Evolutionary conservation across 2,113 vertebrate species (phyloP).

Genomic region (Heliornis fulica): DNA sequence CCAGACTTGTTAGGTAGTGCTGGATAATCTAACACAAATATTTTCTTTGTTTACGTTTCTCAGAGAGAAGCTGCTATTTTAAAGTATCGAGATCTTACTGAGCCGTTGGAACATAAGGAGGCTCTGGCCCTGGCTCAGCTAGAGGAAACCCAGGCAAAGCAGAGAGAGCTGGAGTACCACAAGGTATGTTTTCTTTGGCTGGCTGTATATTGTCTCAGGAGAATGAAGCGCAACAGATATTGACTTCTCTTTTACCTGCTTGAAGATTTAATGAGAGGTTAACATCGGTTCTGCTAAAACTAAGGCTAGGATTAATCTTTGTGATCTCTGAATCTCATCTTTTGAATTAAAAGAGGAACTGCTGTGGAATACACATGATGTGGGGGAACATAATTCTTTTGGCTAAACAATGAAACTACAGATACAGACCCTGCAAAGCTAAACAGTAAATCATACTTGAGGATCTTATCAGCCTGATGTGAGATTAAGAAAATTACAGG

Average conservation of each 20-base stretch:
- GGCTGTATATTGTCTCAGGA: not conserved
- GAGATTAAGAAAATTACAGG: slow-evolving; percentile 28
- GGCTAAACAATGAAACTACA: not conserved
- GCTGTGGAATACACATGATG: not conserved
- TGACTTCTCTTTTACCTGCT: not conserved
- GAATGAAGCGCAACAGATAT: not conserved
- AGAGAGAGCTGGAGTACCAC: slow-evolving; percentile 76
- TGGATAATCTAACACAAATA: not conserved
- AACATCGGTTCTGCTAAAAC: not conserved
- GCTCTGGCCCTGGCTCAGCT: slow-evolving; percentile 9
- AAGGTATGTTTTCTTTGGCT: slow-evolving; percentile 64
- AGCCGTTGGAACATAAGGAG: slow-evolving; percentile 73
- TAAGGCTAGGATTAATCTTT: not conserved
- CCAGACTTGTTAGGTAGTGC: not conserved
- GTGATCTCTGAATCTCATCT: not conserved
- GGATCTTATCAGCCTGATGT: not conserved
- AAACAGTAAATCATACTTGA: not conserved
- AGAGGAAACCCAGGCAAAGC: slow-evolving; percentile 38
- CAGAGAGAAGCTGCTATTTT: slow-evolving; percentile 75
- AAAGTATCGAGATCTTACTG: slow-evolving; percentile 69
- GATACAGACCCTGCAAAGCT: not conserved
- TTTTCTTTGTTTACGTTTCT: not conserved
- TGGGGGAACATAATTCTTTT: not conserved
- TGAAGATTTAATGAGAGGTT: slow-evolving; percentile 19
- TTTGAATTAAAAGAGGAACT: not conserved